Base-by-base conservation (phyloP, 2,113 vertebrate genomes). In the Stercorarius parasiticus region DNA sequence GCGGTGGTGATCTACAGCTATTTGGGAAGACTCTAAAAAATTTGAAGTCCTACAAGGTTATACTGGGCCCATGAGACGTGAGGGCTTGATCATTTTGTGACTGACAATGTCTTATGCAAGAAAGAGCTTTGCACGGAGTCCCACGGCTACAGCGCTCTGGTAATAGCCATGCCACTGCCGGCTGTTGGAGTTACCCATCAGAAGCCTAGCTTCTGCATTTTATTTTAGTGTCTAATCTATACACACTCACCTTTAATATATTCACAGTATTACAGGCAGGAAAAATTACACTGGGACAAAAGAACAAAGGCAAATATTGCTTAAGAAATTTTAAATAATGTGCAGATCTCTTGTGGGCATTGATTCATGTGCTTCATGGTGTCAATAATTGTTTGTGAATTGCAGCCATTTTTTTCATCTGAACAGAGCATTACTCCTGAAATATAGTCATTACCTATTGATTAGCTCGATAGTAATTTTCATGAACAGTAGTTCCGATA, bases 341-440 rank as follows among this genome's bases (percentile, higher is more conserved):
- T 91, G 65, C 29, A 50, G 84, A 12, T 82, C 77, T 70, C 23
- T 74, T 90, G 49, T 69, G 52, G 42, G 12, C 67, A 81, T 94
- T 93, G 88, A 94, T 84, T 94, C 38, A 66, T 81, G 49, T 66
- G 49, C 71, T 94, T 93, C 78, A 26, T 70, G n/a, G 38, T 84
- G 58, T 96, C 86, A 93, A 30, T 90, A 93, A 86, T 69, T 93
- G 80, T 88, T 96, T 95, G 72, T 65, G 85, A 95, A 95, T 88
- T 95, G 88, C 56, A 67, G 56, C 50, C 14, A 38, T 87, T 87
- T 88, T 90, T 96, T 81, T 7, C 29, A 47, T 84, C 50, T 73
- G 64, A 93, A 78, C 19, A 70, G 53, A 86, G 53, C 56, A 30
- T 70, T 95, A 62, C 53, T 94, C 23, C 13, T 95, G 83, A 93